Base-by-base conservation (phyloP, 1,140 invertebrate species). In the Lamellibrachia luymesi region DNA sequence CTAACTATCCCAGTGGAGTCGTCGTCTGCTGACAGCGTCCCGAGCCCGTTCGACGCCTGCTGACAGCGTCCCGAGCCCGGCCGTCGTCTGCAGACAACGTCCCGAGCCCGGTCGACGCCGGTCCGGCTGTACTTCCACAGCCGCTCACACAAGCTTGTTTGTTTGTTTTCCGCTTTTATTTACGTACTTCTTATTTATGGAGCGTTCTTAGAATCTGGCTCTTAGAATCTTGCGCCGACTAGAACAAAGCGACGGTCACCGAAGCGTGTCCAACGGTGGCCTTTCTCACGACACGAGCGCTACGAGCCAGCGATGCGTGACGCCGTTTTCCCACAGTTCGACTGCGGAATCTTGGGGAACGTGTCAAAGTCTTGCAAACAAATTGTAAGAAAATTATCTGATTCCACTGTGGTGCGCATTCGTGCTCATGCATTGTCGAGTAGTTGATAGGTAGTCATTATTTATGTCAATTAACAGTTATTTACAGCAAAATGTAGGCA, bases 111-210 rank as follows among this genome's bases (percentile, higher is more conserved):
- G 64, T 22, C 64, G 64, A 4, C 64, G 64, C 17, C 64, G 4
- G 6, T 80, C 64, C 13, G 64, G 8, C 64, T 17, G 64, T 22
- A 8, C 38, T 38, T 22, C 13, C 64, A 22, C 64, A 80, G 64
- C 25, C 64, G 64, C 13, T 80, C 6, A 80, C 64, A 80, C 64
- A 80, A 22, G 64, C 8, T 80, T 80, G 64, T 80, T 80, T 80
- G 64, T 80, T 80, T 80, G 64, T 80, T 80, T 80, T 80, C 64
- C 64, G 64, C 64, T 80, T 80, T 80, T 80, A 80, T 80, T 80
- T 80, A 80, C 64, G 64, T 80, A 80, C 64, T 80, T 80, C 64
- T 80, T 80, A 80, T 80, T 80, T 80, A 80, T 80, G 64, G 64
- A 80, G 64, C 64, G 64, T 80, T 80, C 64, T 80, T 80, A 80